phyloP scores from a whole-genome alignment of 35 echinoderm and acorn worm genomes.

The Chiridota heheva region DNA sequence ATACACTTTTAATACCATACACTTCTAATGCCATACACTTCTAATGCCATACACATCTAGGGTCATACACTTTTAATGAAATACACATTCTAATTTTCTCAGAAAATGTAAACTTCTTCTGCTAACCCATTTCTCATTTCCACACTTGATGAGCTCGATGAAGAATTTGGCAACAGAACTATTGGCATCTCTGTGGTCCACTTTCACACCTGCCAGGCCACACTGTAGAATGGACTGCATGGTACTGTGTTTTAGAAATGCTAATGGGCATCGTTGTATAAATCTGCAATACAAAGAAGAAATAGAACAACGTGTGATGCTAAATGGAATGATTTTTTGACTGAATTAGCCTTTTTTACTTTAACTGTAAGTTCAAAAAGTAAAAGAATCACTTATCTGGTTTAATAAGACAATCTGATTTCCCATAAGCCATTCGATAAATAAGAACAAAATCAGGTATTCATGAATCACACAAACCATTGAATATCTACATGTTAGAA shows the following conservation, averaged over 20 bases:
- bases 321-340: neutral
- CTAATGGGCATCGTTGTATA: slow-evolving; percentile 73
- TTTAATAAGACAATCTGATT: too few relatives aligned
- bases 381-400: neutral
- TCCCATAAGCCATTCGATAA: too few relatives aligned
- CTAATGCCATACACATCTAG: too few relatives aligned
- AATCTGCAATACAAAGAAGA: slow-evolving; percentile 46
- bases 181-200: slow-evolving; percentile 90
- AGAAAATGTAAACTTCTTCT: too few relatives aligned
- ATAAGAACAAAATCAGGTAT: too few relatives aligned
- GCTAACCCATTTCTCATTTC: slow-evolving; percentile 66
- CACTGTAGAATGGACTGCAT: slow-evolving; percentile 57
- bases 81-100: too few relatives aligned
- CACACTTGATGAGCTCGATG: slow-evolving; percentile 59
- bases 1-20: too few relatives aligned
- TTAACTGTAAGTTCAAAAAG: neutral
- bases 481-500: too few relatives aligned
- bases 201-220: slow-evolving; percentile 61
- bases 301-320: neutral
- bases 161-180: slow-evolving; percentile 91
- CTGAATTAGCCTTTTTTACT: neutral
- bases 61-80: too few relatives aligned
- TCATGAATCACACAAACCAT: too few relatives aligned
- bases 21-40: too few relatives aligned
- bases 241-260: slow-evolving; percentile 56